phyloP scores from a whole-genome alignment of 2,797 vertebrate genomes.

The Catharus ustulatus region DNA sequence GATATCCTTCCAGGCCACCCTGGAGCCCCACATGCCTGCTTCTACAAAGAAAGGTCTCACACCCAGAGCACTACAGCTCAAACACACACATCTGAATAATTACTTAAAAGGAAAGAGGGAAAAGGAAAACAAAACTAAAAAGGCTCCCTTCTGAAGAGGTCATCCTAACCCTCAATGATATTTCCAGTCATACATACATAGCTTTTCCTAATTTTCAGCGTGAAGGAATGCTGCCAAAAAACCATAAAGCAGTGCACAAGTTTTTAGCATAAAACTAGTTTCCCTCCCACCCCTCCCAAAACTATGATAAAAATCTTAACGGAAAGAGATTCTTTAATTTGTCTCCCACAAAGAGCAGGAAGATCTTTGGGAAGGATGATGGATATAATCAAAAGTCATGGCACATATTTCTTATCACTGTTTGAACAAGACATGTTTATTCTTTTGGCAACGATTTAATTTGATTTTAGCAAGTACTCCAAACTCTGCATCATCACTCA shows the following conservation, averaged over 20 bases:
- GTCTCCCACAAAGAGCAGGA: not conserved
- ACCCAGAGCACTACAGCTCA: not conserved
- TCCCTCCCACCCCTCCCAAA: not conserved
- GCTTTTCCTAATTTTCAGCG: not conserved
- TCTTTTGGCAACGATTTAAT: constrained; percentile 14
- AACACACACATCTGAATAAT: not conserved
- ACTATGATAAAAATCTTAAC: constrained; percentile 24
- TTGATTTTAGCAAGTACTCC: constrained; percentile 33
- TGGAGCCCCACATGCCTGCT: not conserved
- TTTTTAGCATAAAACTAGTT: not conserved
- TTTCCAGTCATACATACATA: not conserved
- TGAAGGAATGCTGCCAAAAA: not conserved
- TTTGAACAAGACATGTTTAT: constrained; percentile 29
- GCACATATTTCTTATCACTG: constrained; percentile 23
- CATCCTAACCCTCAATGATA: not conserved
- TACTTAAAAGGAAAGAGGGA: not conserved
- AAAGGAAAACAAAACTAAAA: not conserved
- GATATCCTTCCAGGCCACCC: not conserved
- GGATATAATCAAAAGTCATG: not conserved
- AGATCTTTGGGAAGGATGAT: constrained; percentile 14
- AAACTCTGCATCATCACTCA: not conserved
- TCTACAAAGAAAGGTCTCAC: not conserved
- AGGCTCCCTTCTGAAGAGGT: not conserved
- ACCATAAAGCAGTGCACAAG: not conserved
- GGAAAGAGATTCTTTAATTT: constrained; percentile 26